A percentile compares a stretch with the other conserved stretches of the same genome.
phyloP scores from a whole-genome alignment of 2,113 vertebrate genomes.

The Ptilorrhoa leucosticta region DNA sequence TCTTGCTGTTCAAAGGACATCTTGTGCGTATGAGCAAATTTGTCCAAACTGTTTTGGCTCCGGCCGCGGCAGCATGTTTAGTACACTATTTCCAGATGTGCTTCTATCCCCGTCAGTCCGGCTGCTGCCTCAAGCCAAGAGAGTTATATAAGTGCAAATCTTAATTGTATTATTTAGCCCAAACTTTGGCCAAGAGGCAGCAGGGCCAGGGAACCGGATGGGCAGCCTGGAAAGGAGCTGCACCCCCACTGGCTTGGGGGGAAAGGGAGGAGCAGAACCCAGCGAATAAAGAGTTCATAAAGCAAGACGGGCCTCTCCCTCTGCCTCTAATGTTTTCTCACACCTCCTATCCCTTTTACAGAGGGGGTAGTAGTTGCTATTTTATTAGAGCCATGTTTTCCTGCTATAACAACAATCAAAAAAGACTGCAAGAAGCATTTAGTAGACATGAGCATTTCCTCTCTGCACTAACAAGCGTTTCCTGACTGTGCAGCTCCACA shows the following conservation, averaged over 20 bases:
- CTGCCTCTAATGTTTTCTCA: not conserved
- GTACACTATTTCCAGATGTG: slow-evolving; percentile 53
- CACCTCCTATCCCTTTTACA: not conserved
- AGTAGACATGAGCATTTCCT: not conserved
- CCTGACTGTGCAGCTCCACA: not conserved
- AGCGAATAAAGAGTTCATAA: not conserved
- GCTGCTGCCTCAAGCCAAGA: slow-evolving; percentile 20
- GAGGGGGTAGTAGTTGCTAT: not conserved
- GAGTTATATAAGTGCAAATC: slow-evolving; percentile 35
- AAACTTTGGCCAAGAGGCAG: not conserved
- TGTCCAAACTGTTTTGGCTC: not conserved
- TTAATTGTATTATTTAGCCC: slow-evolving; percentile 57
- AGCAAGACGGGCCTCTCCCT: not conserved
- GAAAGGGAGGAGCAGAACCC: not conserved
- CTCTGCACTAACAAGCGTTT: not conserved
- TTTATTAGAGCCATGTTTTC: not conserved
- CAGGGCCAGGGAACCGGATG: accelerated
- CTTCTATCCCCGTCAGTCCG: not conserved
- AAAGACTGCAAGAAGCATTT: not conserved
- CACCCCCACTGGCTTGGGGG: not conserved
- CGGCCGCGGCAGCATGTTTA: accelerated
- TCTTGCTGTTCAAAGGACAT: slow-evolving; percentile 26
- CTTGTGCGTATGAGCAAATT: not conserved
- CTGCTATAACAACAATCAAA: not conserved
- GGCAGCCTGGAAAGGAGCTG: not conserved